A percentile compares a stretch with the other conserved stretches of the same genome.
Conservation (phyloP, 2,113 vertebrate genomes). For the Arvicanthis niloticus region DNA sequence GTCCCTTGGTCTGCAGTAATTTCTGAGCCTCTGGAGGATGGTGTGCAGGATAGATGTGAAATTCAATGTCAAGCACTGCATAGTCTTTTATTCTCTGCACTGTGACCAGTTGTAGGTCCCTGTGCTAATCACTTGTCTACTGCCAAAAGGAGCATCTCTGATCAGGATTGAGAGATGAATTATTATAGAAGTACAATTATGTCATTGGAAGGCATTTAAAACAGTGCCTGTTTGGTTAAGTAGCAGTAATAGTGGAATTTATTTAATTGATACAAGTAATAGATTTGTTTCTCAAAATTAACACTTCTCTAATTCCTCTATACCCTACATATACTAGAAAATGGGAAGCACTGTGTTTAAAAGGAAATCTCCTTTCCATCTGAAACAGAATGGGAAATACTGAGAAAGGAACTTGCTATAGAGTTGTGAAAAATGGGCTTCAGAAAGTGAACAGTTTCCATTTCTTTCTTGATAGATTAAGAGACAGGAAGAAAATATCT, state of each 20-base stretch:
- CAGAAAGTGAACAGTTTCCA: background rate
- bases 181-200: background rate
- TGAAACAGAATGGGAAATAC: background rate
- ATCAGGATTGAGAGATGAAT: background rate
- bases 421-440: background rate
- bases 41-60: background rate
- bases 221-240: background rate
- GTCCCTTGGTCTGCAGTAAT: background rate
- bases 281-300: background rate
- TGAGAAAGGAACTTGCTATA: background rate
- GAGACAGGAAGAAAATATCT: background rate
- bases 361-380: background rate
- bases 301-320: background rate
- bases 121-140: background rate
- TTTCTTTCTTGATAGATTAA: background rate
- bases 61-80: background rate
- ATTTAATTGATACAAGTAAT: background rate
- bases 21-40: background rate
- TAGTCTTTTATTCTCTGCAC: background rate
- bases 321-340: background rate
- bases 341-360: background rate
- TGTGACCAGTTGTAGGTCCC: background rate
- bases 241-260: background rate
- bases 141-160: background rate
- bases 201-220: background rate